phyloP scores from a whole-genome alignment of 2,888 invertebrate species.

The Mayetiola destructor region DNA sequence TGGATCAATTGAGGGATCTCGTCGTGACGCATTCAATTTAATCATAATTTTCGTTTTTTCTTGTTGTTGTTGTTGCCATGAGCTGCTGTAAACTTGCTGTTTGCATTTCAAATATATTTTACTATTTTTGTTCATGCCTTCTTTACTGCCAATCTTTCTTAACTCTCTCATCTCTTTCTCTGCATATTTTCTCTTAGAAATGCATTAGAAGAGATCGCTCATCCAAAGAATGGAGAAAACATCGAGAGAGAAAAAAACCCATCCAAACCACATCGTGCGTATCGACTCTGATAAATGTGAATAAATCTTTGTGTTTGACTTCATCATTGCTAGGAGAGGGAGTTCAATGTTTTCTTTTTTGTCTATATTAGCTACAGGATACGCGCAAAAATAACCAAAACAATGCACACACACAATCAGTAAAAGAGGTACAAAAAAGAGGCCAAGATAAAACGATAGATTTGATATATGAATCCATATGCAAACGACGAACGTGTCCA shows the following conservation, averaged over 20 bases:
- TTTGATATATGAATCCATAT: conserved; percentile 11
- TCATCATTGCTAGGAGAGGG: not conserved
- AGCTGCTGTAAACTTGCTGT: not conserved
- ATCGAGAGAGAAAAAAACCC: not conserved
- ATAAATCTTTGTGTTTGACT: conserved; percentile 3
- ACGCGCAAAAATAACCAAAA: conserved; percentile 3
- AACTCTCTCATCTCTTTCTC: not conserved
- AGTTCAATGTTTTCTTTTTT: not conserved
- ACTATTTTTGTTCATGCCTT: not conserved
- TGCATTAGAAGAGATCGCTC: not conserved
- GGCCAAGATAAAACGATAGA: conserved; percentile 12
- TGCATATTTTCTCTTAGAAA: not conserved
- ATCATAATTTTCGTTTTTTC: conserved; percentile 12
- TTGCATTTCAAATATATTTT: no score
- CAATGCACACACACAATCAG: conserved; percentile 2
- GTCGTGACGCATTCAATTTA: conserved; percentile 13
- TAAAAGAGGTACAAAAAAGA: no score
- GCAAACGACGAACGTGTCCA: conserved; percentile 11
- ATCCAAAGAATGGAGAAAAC: not conserved
- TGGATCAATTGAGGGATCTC: no score
- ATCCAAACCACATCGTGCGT: conserved; percentile 3
- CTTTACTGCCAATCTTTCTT: not conserved
- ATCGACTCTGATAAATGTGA: not conserved
- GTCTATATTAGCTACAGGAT: conserved; percentile 8
- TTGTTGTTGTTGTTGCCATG: not conserved